Base-by-base conservation (phyloP, 2,113 vertebrate genomes). In the Pitta sordida region DNA sequence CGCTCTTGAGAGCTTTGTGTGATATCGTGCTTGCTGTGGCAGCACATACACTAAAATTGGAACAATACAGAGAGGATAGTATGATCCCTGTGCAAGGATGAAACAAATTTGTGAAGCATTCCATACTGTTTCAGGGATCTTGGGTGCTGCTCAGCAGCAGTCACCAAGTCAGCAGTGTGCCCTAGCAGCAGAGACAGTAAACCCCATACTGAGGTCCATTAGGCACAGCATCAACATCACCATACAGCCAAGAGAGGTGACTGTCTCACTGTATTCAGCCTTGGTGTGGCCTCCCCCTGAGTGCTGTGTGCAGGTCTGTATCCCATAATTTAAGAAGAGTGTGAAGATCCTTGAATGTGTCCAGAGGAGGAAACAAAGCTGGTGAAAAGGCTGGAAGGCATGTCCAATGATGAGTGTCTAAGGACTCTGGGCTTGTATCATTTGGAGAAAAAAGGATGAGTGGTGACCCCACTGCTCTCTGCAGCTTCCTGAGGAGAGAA, bases 81-180 rank as follows among this genome's bases (percentile, higher is more conserved):
- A 19, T 30, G 44, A 52, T n/a, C 91, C 71, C 90, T 94, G 91
- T 52, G 41, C 93, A 96, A 96, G 94, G 94, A 96, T 95, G 94
- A 96, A 91, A 48, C 90, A 95, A 96, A 94, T 94, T 96, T 82
- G 83, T 95, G 95, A 96, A 95, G 95, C 82, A 89, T 95, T 87
- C 75, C 69, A 84, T 51, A 71, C 46, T 77, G 32, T 84, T 37
- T 58, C 21, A 64, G 26, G 22, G 18, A 62, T 56, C 26, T 48
- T 12, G 30, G 39, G 29, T 48, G 34, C 34, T 69, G 34, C 55
- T 36, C 2, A 1, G 60, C 41, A 56, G 26, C 32, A 90, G 56
- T 69, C 30, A 58, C 8, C 29, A 36, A 49, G 49, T 36, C 22
- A 83, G 56, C 21, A 52, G 17, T 15, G 32, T 53, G n/a, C 22